Percentiles rank a stretch among this genome's conserved stretches.
Evolutionary conservation across 2,888 invertebrate species (phyloP).

Genomic region (Pterobdella sp.): DNA sequence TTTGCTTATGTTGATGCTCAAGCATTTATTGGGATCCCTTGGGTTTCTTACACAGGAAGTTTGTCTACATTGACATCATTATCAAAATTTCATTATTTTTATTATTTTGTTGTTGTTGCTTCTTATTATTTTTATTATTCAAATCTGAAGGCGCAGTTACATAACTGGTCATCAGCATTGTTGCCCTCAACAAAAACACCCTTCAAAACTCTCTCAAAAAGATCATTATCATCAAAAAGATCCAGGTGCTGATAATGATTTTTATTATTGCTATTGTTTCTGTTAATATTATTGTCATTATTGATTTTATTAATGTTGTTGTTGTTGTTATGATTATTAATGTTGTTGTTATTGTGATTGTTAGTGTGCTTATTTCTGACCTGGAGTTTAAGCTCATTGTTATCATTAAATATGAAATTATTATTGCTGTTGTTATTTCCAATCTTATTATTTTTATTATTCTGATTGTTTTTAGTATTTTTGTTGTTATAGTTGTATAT

Average conservation of each 20-base stretch:
- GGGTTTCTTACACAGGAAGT: too few relatives aligned
- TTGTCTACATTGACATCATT: too few relatives aligned
- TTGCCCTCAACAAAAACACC: too few relatives aligned
- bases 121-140: neutral
- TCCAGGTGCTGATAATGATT: neutral
- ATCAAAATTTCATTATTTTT: too few relatives aligned
- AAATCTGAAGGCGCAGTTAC: neutral
- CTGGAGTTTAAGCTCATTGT: neutral
- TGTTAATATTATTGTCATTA: neutral
- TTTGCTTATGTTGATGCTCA: too few relatives aligned
- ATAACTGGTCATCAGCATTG: neutral
- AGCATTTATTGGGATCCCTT: too few relatives aligned
- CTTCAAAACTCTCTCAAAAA: too few relatives aligned
- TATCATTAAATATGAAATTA: neutral
- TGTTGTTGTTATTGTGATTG: neutral
- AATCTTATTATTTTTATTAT: conserved; percentile 8
- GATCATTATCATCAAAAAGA: neutral
- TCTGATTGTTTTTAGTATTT: neutral
- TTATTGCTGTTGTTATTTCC: neutral
- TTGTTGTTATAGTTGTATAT: too few relatives aligned
- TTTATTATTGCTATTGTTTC: neutral
- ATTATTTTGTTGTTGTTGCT: conserved; percentile 1
- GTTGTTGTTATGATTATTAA: neutral
- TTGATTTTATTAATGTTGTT: neutral
- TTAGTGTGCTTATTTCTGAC: neutral